Evolutionary conservation across 2,113 vertebrate species (phyloP), one percentile per base, ranked within the genome.

Genomic region (Pandion haliaetus): DNA sequence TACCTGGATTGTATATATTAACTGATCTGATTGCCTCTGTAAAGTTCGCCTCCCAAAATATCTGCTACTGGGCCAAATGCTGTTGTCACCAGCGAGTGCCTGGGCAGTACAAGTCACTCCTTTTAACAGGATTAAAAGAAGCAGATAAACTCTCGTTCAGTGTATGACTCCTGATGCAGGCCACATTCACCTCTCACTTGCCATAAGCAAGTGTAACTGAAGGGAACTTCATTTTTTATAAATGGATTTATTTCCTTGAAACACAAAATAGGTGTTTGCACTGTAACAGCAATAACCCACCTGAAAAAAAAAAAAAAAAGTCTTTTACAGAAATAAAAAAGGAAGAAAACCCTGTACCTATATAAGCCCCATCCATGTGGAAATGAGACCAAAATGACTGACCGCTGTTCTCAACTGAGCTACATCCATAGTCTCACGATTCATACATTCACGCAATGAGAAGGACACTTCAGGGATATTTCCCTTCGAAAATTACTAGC

Each of bases 401-500:
- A 50, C 36, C 38, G 93, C 82, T 82, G 20, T 77, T 96, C 69
- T 71, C 79, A 86, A 1, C n/a, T 62, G 24, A 76, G 32, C 50
- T 86, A 66, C 88, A 91, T 44, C 52, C 73, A 79, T 34, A 72
- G 17, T 81, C 86, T 95, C 74, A 93, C 50, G 50, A 93, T 52
- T 42, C 73, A 89, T 52, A 81, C n/a, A 34, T 54, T 95, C 69
- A 61, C 79, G 67, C 95, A 97, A 76, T 83, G 69, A 96, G 82
- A 95, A 96, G 49, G 24, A 88, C n/a, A 65, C 45, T 92, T 95
- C 81, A 89, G 61, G 91, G 69, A 71, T 65, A 90, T 50, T 95
- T 91, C 47, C 47, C 69, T 95, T 95, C 62, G 58, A 97, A 97
- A 97, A 96, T 85, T 88, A 93, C 93, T 89, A 47, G 73, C 87